Base-by-base conservation (phyloP, 2,797 vertebrate genomes). In the Leontopithecus rosalia region DNA sequence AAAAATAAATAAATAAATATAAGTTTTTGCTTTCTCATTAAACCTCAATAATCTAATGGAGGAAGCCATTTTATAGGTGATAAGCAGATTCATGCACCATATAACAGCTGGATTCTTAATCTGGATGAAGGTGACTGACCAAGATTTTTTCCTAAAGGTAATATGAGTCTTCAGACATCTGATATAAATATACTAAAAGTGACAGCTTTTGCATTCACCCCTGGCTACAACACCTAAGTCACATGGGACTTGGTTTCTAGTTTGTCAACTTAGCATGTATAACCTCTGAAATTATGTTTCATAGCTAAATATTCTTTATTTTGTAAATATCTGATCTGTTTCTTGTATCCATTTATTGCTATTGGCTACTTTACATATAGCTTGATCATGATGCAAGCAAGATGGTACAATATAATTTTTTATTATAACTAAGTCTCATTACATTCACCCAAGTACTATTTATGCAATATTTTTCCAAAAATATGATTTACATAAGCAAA, bases 401-500 rank as follows among this genome's bases (percentile, higher is more conserved):
- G 48, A 20, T 91, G 7, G 88, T 36, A 1, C 24, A 58, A 55
- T 39, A 61, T 9, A 48, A 24, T 48, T 72, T 72, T 7, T 43
- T 33, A 12, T 48, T 90, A 39, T 90, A 83, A 39, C 75, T 50
- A 41, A 58, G 20, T 43, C 43, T 46, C 22, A 36, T 75, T 67
- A 52, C 41, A 36, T 64, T 90, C 12, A 72, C 36, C 24, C 86
- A 5, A 30, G 10, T 48, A 58, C 73, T 61, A 39, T 39, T 85
- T 92, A 72, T 75, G 83, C 89, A 58, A 70, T 61, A 76, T 43
- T 9, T 90, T 96, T 92, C 17, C 36, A 82, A 79, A 55, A 80
- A 88, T 89, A 28, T 72, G 17, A 58, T 81, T n/a, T 75, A 8
- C 30, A 81, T 39, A 55, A 75, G 7, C 22, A 93, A 30, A 72